Percentiles rank a stretch among this genome's conserved stretches.
phyloP scores from a whole-genome alignment of 2,888 invertebrate species.

The Drosophila neonasuta region DNA sequence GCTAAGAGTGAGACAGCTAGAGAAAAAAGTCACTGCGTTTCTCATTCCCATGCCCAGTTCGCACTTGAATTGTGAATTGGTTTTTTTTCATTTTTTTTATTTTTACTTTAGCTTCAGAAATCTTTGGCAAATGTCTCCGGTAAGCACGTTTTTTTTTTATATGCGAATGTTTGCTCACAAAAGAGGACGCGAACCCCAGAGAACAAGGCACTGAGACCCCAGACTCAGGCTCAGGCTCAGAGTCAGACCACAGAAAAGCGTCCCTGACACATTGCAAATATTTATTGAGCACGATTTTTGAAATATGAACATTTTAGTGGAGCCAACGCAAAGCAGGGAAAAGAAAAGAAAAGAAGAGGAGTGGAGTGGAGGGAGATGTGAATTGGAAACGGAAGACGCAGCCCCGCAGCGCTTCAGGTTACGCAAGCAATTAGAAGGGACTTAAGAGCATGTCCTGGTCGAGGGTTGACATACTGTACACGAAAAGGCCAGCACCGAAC shows the following conservation, averaged over 20 bases:
- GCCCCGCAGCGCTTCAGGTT: slow-evolving; percentile 62
- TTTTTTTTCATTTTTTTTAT: slow-evolving; percentile 1
- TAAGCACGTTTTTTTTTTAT: slow-evolving; percentile 69
- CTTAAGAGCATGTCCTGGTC: slow-evolving; percentile 49
- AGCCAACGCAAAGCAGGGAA: slow-evolving; percentile 16
- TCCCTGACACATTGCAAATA: slow-evolving; percentile 60
- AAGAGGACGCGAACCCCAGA: slow-evolving; percentile 3
- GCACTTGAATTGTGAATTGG: slow-evolving; percentile 42
- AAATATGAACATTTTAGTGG: slow-evolving; percentile 71
- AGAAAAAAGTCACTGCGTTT: slow-evolving; percentile 1
- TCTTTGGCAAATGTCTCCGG: slow-evolving; percentile 60
- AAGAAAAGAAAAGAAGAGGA: not conserved
- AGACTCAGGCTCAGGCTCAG: not conserved
- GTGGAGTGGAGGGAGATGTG: slow-evolving; percentile 8
- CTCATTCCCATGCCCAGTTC: slow-evolving; percentile 32
- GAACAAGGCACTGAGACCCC: not conserved
- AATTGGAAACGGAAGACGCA: slow-evolving; percentile 48
- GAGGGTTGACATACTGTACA: slow-evolving; percentile 59
- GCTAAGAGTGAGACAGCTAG: not conserved
- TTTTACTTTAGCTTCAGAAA: slow-evolving; percentile 33
- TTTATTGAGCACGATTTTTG: slow-evolving; percentile 75
- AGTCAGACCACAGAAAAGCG: slow-evolving; percentile 3
- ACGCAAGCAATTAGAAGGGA: slow-evolving; percentile 76
- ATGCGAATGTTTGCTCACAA: slow-evolving; percentile 46
- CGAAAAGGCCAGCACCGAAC: slow-evolving; percentile 56